These are phyloP conservation scores for Hoplias malabaricus DNA, from an alignment of 2,113 vertebrate species.

Conservation along the genomic window DNA sequence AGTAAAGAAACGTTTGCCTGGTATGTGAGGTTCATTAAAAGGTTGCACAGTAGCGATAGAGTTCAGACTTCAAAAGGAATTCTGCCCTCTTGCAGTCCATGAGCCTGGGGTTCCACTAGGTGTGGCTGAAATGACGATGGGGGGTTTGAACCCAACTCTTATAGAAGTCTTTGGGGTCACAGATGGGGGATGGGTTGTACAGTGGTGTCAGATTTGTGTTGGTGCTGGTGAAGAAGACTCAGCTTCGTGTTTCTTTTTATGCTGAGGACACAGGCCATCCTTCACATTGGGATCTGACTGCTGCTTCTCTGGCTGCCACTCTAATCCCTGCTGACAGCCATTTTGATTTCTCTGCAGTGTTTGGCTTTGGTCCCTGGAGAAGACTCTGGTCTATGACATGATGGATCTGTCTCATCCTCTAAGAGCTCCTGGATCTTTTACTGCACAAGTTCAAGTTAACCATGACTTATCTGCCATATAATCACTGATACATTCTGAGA, in stretches of 20 bases:
- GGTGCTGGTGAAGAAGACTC: not conserved
- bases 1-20: not conserved
- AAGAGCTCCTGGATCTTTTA: conserved; percentile 15
- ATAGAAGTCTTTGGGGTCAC: not conserved
- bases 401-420: conserved; percentile 8
- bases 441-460: not conserved
- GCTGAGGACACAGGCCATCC: not conserved
- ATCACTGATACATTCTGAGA: too few relatives aligned
- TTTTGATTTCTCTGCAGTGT: conserved; percentile 33
- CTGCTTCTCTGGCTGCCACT: conserved; percentile 23
- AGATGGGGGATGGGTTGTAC: conserved; percentile 2
- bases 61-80: conserved; percentile 14
- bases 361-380: not conserved
- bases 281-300: conserved; percentile 11
- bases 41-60: conserved; percentile 24
- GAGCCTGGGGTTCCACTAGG: conserved; percentile 12
- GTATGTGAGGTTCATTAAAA: not conserved
- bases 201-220: conserved; percentile 3
- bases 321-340: conserved; percentile 44
- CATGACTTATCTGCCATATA: not conserved
- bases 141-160: conserved; percentile 12
- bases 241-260: not conserved
- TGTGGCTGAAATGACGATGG: conserved; percentile 28
- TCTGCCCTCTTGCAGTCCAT: conserved; percentile 15
- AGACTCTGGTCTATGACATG: conserved; percentile 17